Evolutionary conservation across 2,888 invertebrate genomes (phyloP), one percentile per base, ranked within the genome.

Genomic region (Coelogynopora nodosa): DNA sequence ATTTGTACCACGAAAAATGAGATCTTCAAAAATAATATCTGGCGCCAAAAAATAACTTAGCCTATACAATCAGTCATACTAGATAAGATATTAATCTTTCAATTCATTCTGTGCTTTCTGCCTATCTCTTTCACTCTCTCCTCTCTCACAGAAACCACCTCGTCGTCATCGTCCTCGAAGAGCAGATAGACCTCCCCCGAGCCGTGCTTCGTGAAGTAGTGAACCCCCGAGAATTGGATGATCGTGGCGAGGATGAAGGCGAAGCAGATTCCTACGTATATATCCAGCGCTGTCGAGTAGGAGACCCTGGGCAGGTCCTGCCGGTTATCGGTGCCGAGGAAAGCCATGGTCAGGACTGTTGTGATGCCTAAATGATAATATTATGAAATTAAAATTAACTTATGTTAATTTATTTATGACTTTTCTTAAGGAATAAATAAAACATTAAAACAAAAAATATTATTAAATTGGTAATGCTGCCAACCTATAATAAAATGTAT

Each of bases 141-240:
- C 49, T 49, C 49, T 49, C 18, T 18, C 5, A 10, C 49, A 5
- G 18, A 18, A 10, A 49, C 49, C 18, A 10, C 49, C 49, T 49
- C 49, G 49, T 49, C 49, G 18, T 49, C 49, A 49, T 49, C 49
- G 49, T 18, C 18, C 5, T 49, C 49, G 18, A 49, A 49, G 49
- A 49, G 49, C 5, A 49, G 49, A 18, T 49, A 49, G 49, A 49
- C 18, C 49, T 95, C 95, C 0, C 95, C 95, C 0, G 94, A 95
- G 30, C 95, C 95, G 30, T 87, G 86, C 92, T 95, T 95, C n/a
- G 97, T 97, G 90, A 96, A 96, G 92, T 96, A 97, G 92, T 97
- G 97, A 0, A 97, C 97, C 0, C 96, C 96, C n/a, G 97, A 97
- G 90, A 97, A 97, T 91, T 97, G 96, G 27, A 97, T 92, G 0